Evolutionary conservation across 2,113 vertebrate species (phyloP).

Genomic region (Monopterus albus): DNA sequence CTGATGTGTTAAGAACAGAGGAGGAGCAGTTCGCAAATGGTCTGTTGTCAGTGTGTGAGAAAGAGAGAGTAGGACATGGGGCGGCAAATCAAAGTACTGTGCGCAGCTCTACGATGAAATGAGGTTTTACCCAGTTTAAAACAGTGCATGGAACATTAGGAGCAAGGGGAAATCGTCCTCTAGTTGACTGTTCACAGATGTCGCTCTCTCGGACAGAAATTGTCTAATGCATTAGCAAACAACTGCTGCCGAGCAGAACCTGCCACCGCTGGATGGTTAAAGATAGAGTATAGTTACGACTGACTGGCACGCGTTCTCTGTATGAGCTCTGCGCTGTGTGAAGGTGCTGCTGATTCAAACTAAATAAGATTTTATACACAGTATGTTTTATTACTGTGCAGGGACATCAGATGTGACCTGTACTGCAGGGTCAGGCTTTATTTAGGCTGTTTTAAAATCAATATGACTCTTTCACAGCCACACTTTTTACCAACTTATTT

Average conservation of each 20-base stretch:
- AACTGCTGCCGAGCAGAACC: constrained; percentile 47
- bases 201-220: constrained; percentile 32
- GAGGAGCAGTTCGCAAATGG: too few species aligned
- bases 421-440: not conserved
- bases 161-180: too few species aligned
- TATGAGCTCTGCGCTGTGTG: constrained; percentile 9
- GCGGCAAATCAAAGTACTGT: too few species aligned
- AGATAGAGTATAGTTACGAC: constrained; percentile 66
- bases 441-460: not conserved
- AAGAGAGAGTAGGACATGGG: too few species aligned
- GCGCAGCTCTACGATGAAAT: too few species aligned
- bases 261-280: constrained; percentile 27
- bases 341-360: constrained; percentile 19
- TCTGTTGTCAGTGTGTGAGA: too few species aligned
- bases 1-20: too few species aligned
- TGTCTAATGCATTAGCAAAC: constrained; percentile 70
- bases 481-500: too few species aligned
- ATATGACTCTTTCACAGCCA: not conserved
- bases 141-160: too few species aligned
- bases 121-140: too few species aligned
- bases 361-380: not conserved
- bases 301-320: constrained; percentile 47
- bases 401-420: not conserved
- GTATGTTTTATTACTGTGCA: not conserved
- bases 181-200: too few species aligned